These are phyloP conservation scores for Chymomyza caudatula DNA, from an alignment of 2,888 invertebrate species.

Conservation along the genomic window DNA sequence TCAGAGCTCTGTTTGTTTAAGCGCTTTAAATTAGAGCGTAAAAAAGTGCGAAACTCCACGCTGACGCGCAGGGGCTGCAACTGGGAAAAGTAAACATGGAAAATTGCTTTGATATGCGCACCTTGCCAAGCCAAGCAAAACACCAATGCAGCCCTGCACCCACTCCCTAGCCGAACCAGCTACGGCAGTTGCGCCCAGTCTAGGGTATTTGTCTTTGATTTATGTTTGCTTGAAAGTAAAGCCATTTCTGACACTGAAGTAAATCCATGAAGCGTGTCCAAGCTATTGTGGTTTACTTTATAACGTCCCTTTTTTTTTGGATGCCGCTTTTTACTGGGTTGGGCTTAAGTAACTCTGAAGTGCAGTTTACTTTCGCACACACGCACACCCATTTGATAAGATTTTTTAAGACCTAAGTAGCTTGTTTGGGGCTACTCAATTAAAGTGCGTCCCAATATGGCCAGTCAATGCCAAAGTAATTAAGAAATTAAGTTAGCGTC, in stretches of 20 bases:
- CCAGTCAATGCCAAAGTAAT: constrained; percentile 47
- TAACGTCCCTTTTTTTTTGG: constrained; percentile 4
- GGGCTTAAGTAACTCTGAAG: constrained; percentile 44
- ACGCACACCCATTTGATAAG: constrained; percentile 9
- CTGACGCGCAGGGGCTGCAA: constrained; percentile 17
- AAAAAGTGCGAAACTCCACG: constrained; percentile 67
- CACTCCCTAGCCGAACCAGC: background rate
- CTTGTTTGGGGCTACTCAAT: background rate
- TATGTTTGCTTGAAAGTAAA: constrained; percentile 44
- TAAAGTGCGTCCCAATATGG: constrained; percentile 12
- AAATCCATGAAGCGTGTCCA: constrained; percentile 58
- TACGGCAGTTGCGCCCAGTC: background rate
- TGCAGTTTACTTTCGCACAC: constrained; percentile 22
- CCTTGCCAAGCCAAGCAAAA: constrained; percentile 6
- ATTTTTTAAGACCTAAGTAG: background rate
- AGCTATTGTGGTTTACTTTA: constrained; percentile 28
- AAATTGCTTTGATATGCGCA: constrained; percentile 21
- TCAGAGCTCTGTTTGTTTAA: constrained; percentile 55
- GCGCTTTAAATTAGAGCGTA: constrained; percentile 69
- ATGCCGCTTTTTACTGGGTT: constrained; percentile 1
- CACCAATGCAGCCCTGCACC: background rate
- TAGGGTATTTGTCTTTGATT: constrained; percentile 54
- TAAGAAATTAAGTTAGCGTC: constrained; percentile 15
- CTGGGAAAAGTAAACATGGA: constrained; percentile 40
- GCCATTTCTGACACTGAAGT: constrained; percentile 37